Evolutionary conservation across 1,140 invertebrate genomes (phyloP).

Genomic region (Lithobius niger): DNA sequence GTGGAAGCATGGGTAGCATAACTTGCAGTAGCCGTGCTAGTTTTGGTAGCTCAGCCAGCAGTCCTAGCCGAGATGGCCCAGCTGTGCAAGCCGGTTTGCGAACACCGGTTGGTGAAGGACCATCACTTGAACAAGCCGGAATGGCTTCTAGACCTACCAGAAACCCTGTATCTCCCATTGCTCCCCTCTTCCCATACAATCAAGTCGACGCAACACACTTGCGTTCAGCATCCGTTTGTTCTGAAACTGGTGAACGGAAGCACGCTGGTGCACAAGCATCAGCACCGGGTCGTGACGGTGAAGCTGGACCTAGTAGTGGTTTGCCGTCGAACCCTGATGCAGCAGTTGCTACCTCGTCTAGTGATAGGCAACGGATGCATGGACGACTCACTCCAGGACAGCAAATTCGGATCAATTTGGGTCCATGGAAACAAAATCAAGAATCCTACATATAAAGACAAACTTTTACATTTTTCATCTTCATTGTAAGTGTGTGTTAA

Average conservation of each 20-base stretch:
- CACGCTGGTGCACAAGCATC: too few species aligned
- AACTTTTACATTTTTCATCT: too few species aligned
- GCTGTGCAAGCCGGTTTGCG: constrained; percentile 10
- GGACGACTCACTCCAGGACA: too few species aligned
- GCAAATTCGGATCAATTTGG: too few species aligned
- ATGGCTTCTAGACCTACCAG: background rate
- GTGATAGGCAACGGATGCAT: too few species aligned
- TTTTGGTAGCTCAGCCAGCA: background rate
- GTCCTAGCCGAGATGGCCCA: background rate
- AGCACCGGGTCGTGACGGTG: too few species aligned
- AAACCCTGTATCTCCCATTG: background rate
- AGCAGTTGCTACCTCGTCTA: too few species aligned
- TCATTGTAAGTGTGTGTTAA: too few species aligned
- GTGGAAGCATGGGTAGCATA: constrained; percentile 3
- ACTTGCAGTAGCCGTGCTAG: constrained; percentile 9
- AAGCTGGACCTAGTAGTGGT: too few species aligned
- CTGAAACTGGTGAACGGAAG: constrained; percentile 18
- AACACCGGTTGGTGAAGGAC: constrained; percentile 7
- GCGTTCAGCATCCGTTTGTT: constrained; percentile 19
- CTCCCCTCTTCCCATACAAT: constrained; percentile 5
- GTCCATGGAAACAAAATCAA: too few species aligned
- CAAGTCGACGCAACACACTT: constrained; percentile 9
- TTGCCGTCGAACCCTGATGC: too few species aligned
- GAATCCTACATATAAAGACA: too few species aligned
- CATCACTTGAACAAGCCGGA: constrained; percentile 1